These are phyloP conservation scores for Amaurobius ferox DNA, from an alignment of 2,888 invertebrate genomes.

Conservation along the genomic window DNA sequence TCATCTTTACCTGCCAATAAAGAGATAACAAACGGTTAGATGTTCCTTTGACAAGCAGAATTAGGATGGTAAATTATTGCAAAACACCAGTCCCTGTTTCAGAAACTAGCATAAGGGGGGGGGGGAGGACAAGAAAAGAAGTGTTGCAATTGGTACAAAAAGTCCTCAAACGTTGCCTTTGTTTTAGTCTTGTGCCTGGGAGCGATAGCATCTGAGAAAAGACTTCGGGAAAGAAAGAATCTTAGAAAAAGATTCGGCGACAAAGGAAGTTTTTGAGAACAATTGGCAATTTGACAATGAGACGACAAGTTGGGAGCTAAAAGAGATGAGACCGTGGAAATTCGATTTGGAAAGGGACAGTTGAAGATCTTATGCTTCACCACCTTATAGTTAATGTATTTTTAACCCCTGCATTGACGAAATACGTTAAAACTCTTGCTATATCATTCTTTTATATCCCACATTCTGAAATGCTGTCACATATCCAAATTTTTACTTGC, in stretches of 20 bases:
- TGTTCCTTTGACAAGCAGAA: slow-evolving; percentile 35
- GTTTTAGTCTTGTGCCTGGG: slow-evolving; percentile 6
- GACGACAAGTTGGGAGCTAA: slow-evolving; percentile 13
- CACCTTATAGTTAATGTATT: background rate
- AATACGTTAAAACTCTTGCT: no score
- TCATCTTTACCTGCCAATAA: background rate
- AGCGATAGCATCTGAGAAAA: slow-evolving; percentile 36
- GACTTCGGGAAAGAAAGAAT: slow-evolving; percentile 22
- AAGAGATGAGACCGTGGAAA: background rate
- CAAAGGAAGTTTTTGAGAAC: slow-evolving; percentile 56
- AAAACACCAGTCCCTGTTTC: slow-evolving; percentile 13
- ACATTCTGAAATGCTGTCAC: no score
- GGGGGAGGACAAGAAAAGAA: background rate
- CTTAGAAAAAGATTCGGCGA: slow-evolving; percentile 18
- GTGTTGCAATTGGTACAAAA: slow-evolving; percentile 20
- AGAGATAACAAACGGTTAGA: slow-evolving; percentile 20
- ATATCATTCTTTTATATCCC: no score
- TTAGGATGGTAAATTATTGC: slow-evolving; percentile 31
- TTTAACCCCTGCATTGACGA: no score
- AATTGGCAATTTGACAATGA: slow-evolving; percentile 66
- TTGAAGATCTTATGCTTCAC: background rate
- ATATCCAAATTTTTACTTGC: no score
- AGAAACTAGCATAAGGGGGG: slow-evolving; percentile 6
- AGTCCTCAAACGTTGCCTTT: slow-evolving; percentile 25
- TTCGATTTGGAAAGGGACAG: background rate